Conservation (phyloP, 2,113 vertebrate genomes). For the Prinia subflava region DNA sequence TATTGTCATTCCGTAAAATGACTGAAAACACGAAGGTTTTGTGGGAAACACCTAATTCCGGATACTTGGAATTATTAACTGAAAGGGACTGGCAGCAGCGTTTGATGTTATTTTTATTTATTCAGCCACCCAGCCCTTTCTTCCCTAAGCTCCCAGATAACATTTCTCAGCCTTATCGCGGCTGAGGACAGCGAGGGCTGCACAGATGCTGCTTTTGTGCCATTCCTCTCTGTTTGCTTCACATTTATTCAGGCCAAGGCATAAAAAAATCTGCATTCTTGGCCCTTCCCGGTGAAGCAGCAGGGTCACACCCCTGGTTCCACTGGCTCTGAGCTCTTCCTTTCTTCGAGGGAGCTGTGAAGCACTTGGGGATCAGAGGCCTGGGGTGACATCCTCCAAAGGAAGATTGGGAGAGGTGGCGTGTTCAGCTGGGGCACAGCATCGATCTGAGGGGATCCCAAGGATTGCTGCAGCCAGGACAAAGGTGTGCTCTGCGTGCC, state of each 20-base stretch:
- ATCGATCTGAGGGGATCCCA: not conserved
- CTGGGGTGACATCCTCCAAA: not conserved
- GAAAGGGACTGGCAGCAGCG: not conserved
- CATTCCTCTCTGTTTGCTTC: not conserved
- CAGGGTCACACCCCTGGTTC: not conserved
- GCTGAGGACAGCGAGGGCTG: not conserved
- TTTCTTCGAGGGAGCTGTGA: not conserved
- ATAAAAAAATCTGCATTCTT: not conserved
- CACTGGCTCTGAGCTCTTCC: not conserved
- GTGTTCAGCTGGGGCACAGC: not conserved
- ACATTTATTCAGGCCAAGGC: not conserved
- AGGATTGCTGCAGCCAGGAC: not conserved
- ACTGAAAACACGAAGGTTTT: not conserved
- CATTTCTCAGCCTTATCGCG: not conserved
- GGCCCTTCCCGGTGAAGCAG: not conserved
- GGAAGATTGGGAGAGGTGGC: not conserved
- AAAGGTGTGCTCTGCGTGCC: not conserved
- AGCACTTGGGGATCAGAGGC: not conserved
- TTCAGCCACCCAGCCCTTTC: not conserved
- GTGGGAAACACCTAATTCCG: conserved; percentile 5
- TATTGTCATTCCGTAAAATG: not conserved
- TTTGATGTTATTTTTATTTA: conserved; percentile 24
- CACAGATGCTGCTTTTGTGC: not conserved
- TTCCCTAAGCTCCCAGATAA: not conserved
- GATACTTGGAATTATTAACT: not conserved